Conservation (phyloP, 2,888 invertebrate genomes). For the Gymnoscelis rufifasciata region DNA sequence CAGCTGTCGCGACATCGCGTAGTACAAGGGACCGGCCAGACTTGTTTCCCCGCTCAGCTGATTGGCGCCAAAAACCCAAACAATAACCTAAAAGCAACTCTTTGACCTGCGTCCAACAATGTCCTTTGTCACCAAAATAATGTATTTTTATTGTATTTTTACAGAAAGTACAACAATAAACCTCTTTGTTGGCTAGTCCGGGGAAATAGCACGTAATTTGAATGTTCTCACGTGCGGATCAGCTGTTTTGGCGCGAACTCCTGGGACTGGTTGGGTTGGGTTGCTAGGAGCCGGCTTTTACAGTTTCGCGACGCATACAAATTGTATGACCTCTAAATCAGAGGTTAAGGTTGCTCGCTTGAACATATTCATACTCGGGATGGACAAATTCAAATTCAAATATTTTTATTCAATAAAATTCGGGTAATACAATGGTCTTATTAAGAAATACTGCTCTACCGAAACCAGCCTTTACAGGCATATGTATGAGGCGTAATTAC, state of each 20-base stretch:
- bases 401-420: no score
- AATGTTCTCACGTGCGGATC: slow-evolving; percentile 18
- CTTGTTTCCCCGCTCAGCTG: slow-evolving; percentile 28
- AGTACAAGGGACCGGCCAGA: slow-evolving; percentile 18
- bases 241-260: slow-evolving; percentile 22
- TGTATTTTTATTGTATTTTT: slow-evolving; percentile 14
- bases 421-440: no score
- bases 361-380: no score
- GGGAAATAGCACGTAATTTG: slow-evolving; percentile 4
- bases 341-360: slow-evolving; percentile 4
- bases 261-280: slow-evolving; percentile 8
- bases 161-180: slow-evolving; percentile 10
- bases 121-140: slow-evolving; percentile 7
- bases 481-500: no score
- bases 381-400: no score
- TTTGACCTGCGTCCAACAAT: slow-evolving; percentile 12
- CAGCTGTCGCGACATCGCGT: slow-evolving; percentile 6
- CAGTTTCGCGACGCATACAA: not conserved
- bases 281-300: slow-evolving; percentile 6
- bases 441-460: no score
- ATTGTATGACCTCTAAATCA: not conserved
- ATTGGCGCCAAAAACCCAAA: slow-evolving; percentile 29
- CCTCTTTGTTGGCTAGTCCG: not conserved
- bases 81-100: slow-evolving; percentile 20
- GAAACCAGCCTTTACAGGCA: no score